These are phyloP conservation scores for Cebidichthys violaceus DNA, from an alignment of 2,113 vertebrate species.

Conservation along the genomic window DNA sequence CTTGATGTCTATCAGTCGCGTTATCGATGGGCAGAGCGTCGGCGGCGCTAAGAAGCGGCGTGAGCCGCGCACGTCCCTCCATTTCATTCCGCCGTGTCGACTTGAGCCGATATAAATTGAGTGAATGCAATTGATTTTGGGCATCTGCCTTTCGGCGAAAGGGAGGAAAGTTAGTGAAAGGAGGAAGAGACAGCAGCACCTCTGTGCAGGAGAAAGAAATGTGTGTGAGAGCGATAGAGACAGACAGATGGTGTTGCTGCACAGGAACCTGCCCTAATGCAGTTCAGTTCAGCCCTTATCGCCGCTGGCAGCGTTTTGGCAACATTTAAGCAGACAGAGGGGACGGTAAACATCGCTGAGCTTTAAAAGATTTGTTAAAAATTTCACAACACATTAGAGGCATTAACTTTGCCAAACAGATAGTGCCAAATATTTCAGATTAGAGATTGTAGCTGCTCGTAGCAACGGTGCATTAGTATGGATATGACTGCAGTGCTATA, in stretches of 20 bases:
- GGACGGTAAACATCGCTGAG: slow-evolving; percentile 50
- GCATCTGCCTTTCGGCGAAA: slow-evolving; percentile 45
- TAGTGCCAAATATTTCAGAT: slow-evolving; percentile 4
- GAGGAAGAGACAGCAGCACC: slow-evolving; percentile 47
- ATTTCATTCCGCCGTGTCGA: slow-evolving; percentile 43
- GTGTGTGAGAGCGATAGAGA: slow-evolving; percentile 66
- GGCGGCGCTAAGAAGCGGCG: slow-evolving; percentile 15
- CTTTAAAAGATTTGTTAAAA: slow-evolving; percentile 46
- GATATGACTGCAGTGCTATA: neutral
- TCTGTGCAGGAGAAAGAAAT: slow-evolving; percentile 54
- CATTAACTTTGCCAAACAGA: slow-evolving; percentile 35
- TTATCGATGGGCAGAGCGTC: slow-evolving; percentile 43
- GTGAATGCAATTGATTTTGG: slow-evolving; percentile 71
- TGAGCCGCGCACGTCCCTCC: neutral
- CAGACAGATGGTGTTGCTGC: slow-evolving; percentile 70
- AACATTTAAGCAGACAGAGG: slow-evolving; percentile 55
- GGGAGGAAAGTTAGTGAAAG: slow-evolving; percentile 35
- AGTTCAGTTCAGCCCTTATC: slow-evolving; percentile 65
- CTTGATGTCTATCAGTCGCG: slow-evolving; percentile 56
- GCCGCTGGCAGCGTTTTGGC: slow-evolving; percentile 55
- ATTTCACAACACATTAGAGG: slow-evolving; percentile 41
- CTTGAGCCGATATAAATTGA: slow-evolving; percentile 65
- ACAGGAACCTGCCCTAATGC: slow-evolving; percentile 60
- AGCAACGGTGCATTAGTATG: neutral
- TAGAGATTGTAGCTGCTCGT: neutral